Conservation (phyloP, 2,888 invertebrate genomes). For the Chloroclysta siterata region DNA sequence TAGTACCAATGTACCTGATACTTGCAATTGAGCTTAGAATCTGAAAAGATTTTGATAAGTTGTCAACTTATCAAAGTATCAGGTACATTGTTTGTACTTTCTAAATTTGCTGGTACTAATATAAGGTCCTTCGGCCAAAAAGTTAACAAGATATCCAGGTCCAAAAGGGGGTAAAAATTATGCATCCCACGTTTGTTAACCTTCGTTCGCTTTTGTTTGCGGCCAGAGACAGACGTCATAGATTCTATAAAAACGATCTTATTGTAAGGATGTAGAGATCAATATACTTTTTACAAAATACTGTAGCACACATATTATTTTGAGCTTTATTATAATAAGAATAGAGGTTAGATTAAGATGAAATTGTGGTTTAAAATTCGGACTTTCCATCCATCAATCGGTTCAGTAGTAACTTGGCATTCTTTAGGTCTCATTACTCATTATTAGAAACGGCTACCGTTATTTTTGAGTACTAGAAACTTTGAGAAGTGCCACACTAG, state of each 20-base stretch:
- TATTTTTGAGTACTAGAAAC: constrained; percentile 39
- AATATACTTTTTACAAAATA: too few species aligned
- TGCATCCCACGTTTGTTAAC: too few species aligned
- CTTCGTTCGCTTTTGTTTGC: too few species aligned
- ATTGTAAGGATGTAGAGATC: constrained; percentile 5
- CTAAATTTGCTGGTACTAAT: too few species aligned
- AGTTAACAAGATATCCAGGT: too few species aligned
- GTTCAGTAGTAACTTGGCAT: constrained; percentile 49
- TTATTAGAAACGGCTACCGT: constrained; percentile 79
- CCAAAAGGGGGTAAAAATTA: too few species aligned
- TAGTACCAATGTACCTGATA: too few species aligned
- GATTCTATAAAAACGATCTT: constrained; percentile 6
- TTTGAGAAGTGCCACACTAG: constrained; percentile 1
- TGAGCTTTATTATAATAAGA: neutral
- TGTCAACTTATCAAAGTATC: too few species aligned
- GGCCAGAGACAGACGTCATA: neutral
- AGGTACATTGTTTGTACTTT: too few species aligned
- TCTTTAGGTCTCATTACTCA: constrained; percentile 75
- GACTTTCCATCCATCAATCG: constrained; percentile 30
- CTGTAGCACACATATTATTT: constrained; percentile 3
- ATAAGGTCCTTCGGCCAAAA: too few species aligned
- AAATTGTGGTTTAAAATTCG: constrained; percentile 7
- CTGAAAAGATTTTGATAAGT: too few species aligned
- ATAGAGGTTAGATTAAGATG: constrained; percentile 2
- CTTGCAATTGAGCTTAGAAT: too few species aligned